Base-by-base conservation (phyloP, 2,797 vertebrate species). In the Benthosema pterotum region DNA sequence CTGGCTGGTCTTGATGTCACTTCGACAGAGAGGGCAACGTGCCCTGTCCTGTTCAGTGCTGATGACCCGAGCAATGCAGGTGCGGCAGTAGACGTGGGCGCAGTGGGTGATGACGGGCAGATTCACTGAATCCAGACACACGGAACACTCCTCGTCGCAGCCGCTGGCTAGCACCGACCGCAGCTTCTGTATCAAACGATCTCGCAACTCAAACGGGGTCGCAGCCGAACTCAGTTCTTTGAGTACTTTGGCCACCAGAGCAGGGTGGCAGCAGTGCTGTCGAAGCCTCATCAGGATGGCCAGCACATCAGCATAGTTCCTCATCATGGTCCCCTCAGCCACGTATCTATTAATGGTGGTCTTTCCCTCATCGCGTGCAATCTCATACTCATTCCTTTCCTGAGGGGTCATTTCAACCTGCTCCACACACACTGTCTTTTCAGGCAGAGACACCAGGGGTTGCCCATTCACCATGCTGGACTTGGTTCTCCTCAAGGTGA, bases 261-360 rank as follows among this genome's bases (percentile, higher is more conserved):
- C 87, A 11, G 92, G 92, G 56, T 98, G 95, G 83, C 96, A 97
- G 86, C 96, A 97, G 70, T 93, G 87, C 79, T 96, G 95, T 43
- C 96, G 87, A 61, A 98, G 81, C 81, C 93, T 92, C 67, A 97
- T 93, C 78, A 97, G 83, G 75, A 96, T 94, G 62, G 87, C 92
- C 74, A 97, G 83, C 19, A 97, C 92, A 19, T 98, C 94, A 2
- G 96, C 96, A n/a, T 95, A 97, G 82, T 95, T 95, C 53, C 89
- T 91, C 65, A 97, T 83, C 50, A 97, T 79, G 0, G 91, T 93
- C 4, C 95, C 95, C 73, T 95, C 95, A 51, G 80, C 87, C 50
- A 97, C 91, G 74, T 96, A 96, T 78, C 95, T 93, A 83, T 86
- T 65, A 67, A 97, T 90, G 58, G 88, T 90, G 56, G 87, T 87